phyloP scores from a whole-genome alignment of 2,113 vertebrate genomes.

The Pteronura brasiliensis region DNA sequence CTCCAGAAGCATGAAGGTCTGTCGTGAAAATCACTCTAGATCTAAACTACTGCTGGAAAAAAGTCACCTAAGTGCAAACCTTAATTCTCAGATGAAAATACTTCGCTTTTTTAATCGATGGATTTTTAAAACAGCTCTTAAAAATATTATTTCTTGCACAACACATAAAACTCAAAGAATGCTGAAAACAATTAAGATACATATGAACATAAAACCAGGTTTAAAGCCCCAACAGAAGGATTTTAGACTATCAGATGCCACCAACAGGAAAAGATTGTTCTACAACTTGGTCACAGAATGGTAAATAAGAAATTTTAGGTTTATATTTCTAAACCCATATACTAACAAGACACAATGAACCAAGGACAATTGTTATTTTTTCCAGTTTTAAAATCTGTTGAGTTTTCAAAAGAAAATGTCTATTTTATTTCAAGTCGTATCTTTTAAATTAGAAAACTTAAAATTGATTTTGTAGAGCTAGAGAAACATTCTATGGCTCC shows the following conservation, averaged over 20 bases:
- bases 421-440: neutral
- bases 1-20: neutral
- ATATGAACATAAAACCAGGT: slow-evolving; percentile 20
- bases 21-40: neutral
- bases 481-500: neutral
- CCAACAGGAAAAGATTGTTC: neutral
- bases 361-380: neutral
- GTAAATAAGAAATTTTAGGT: neutral
- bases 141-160: neutral
- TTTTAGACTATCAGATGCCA: neutral
- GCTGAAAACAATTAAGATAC: neutral
- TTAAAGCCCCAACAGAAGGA: neutral
- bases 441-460: slow-evolving; percentile 7
- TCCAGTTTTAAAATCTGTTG: neutral
- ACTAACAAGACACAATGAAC: neutral
- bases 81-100: neutral
- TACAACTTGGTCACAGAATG: neutral
- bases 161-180: slow-evolving; percentile 9
- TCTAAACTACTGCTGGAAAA: neutral
- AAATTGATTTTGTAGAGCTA: neutral
- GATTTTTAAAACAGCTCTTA: neutral
- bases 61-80: neutral
- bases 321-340: neutral
- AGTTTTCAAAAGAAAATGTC: neutral
- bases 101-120: neutral